These are phyloP conservation scores for Eretmochelys imbricata DNA, from an alignment of 2,113 vertebrate species.

Conservation along the genomic window DNA sequence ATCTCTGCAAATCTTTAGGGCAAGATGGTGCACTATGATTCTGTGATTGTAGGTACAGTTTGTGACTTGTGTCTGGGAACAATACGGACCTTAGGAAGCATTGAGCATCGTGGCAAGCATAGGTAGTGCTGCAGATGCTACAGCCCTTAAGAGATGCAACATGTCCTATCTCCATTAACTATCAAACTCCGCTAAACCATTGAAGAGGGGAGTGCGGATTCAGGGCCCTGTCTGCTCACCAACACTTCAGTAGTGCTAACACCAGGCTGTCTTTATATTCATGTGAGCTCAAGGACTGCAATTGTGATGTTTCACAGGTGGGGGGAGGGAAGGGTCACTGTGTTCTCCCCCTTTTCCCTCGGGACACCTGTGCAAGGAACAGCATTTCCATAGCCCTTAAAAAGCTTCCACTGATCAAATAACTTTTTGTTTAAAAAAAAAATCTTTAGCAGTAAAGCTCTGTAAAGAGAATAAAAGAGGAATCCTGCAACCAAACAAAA, in stretches of 20 bases:
- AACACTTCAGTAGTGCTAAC: not conserved
- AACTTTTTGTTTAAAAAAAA: not conserved
- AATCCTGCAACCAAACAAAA: not conserved
- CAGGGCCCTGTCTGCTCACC: accelerated
- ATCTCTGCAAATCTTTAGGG: not conserved
- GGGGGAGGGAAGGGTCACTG: not conserved
- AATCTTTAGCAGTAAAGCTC: not conserved
- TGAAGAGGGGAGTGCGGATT: accelerated
- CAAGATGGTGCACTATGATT: accelerated
- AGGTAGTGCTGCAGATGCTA: not conserved
- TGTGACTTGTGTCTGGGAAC: accelerated
- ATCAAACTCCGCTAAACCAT: not conserved
- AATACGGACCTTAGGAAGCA: not conserved
- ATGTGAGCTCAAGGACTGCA: accelerated
- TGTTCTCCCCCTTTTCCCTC: not conserved
- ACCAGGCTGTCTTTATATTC: not conserved
- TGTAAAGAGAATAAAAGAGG: not conserved
- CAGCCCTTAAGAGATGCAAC: accelerated
- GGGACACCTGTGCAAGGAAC: not conserved
- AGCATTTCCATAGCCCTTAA: not conserved
- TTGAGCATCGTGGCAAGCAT: not conserved
- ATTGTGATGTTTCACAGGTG: accelerated
- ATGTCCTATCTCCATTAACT: accelerated
- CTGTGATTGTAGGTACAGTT: too few relatives aligned
- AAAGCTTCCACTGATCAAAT: not conserved